phyloP scores from a whole-genome alignment of 1,140 invertebrate species.

The Cotesia vestalis region DNA sequence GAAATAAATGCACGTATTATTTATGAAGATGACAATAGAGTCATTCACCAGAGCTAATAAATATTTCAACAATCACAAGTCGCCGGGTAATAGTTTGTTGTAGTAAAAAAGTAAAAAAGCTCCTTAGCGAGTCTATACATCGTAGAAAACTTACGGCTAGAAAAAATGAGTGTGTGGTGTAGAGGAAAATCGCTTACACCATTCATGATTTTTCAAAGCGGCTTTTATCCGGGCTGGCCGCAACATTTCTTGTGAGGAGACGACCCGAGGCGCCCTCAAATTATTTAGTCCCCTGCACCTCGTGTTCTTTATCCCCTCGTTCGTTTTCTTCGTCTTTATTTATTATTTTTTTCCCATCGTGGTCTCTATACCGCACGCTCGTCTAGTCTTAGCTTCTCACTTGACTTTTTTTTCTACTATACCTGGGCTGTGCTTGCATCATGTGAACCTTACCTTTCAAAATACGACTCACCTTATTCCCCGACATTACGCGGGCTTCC shows the following conservation, averaged over 20 bases:
- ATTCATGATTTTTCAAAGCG: conserved; percentile 38
- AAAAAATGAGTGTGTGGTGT: background rate
- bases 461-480: conserved; percentile 3
- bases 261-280: conserved; percentile 33
- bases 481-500: conserved; percentile 35
- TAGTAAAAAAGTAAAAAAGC: background rate
- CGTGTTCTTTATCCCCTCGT: conserved; percentile 13
- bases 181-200: conserved; percentile 24
- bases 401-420: conserved; percentile 30
- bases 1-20: conserved; percentile 15
- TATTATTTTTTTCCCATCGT: background rate
- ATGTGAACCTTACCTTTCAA: no score
- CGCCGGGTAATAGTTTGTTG: background rate
- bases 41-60: background rate
- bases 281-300: conserved; percentile 38
- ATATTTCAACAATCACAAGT: conserved; percentile 18
- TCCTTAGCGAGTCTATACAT: background rate
- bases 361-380: background rate
- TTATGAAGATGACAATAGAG: conserved; percentile 7
- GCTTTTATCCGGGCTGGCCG: background rate
- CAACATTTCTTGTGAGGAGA: background rate
- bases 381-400: background rate
- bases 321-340: background rate
- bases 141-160: no score
- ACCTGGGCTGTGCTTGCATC: conserved; percentile 22